Conservation (phyloP, 2,888 invertebrate genomes). For the Thymelicus acteon region DNA sequence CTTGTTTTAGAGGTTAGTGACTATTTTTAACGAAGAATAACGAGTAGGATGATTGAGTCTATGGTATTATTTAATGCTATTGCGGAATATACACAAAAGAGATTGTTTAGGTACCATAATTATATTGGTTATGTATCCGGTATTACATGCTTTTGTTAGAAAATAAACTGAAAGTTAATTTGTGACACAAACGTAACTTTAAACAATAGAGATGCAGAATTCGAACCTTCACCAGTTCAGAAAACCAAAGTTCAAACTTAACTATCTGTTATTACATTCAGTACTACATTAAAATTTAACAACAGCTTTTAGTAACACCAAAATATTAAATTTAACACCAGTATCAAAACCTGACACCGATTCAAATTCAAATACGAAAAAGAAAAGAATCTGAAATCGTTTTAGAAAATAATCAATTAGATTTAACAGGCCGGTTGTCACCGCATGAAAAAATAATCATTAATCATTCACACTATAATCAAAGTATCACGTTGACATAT, state of each 20-base stretch:
- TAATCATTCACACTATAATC: slow-evolving; percentile 44
- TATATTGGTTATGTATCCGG: too few species aligned
- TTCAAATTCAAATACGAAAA: slow-evolving; percentile 42
- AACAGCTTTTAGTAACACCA: not conserved
- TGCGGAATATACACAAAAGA: too few species aligned
- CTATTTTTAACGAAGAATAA: slow-evolving; percentile 21
- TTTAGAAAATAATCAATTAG: slow-evolving; percentile 47
- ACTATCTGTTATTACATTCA: not conserved
- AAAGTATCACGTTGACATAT: slow-evolving; percentile 42
- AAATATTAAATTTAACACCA: not conserved
- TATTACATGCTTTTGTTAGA: too few species aligned
- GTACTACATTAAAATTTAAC: not conserved
- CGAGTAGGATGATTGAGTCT: slow-evolving; percentile 11
- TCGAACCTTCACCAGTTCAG: too few species aligned
- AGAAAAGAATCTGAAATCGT: slow-evolving; percentile 38
- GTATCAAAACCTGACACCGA: slow-evolving; percentile 15
- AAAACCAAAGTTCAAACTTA: too few species aligned
- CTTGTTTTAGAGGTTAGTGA: slow-evolving; percentile 27
- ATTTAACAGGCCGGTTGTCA: slow-evolving; percentile 42
- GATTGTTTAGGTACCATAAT: too few species aligned
- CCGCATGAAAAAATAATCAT: slow-evolving; percentile 38
- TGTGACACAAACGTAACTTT: too few species aligned
- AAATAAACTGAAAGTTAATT: too few species aligned
- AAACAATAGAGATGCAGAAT: too few species aligned
- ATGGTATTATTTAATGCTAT: not conserved